These are phyloP conservation scores for Sceloporus tristichus DNA, from an alignment of 2,113 vertebrate species.

Conservation along the genomic window DNA sequence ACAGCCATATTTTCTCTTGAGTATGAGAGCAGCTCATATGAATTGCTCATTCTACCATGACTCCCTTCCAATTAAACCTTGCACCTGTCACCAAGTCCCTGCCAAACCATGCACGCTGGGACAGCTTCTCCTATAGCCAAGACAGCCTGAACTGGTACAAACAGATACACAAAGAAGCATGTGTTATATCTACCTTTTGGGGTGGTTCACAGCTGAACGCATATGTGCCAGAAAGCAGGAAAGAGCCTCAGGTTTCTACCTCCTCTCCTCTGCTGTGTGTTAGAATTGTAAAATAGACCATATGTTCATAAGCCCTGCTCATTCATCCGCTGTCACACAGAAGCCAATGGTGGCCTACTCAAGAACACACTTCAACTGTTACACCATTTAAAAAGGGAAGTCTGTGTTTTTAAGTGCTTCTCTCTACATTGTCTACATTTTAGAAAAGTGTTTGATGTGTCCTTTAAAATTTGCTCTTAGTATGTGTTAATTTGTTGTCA, in stretches of 20 bases:
- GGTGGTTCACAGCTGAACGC: slow-evolving; percentile 1
- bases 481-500: too few relatives aligned
- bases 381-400: not conserved
- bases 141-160: not conserved
- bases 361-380: not conserved
- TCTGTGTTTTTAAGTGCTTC: not conserved
- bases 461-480: too few relatives aligned
- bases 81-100: not conserved
- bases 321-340: not conserved
- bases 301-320: not conserved
- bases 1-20: not conserved
- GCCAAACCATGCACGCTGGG: not conserved
- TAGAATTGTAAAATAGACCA: not conserved
- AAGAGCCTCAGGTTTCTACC: not conserved
- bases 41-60: not conserved
- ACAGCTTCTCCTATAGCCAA: not conserved
- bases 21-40: not conserved
- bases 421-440: too few relatives aligned
- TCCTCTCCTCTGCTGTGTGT: not conserved
- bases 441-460: too few relatives aligned
- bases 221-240: not conserved
- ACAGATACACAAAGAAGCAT: slow-evolving; percentile 10
- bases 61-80: not conserved
- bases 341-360: not conserved
- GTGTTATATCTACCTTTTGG: not conserved